phyloP scores from a whole-genome alignment of 92 coral and sea anemone genomes.

The Nematostella vectensis region DNA sequence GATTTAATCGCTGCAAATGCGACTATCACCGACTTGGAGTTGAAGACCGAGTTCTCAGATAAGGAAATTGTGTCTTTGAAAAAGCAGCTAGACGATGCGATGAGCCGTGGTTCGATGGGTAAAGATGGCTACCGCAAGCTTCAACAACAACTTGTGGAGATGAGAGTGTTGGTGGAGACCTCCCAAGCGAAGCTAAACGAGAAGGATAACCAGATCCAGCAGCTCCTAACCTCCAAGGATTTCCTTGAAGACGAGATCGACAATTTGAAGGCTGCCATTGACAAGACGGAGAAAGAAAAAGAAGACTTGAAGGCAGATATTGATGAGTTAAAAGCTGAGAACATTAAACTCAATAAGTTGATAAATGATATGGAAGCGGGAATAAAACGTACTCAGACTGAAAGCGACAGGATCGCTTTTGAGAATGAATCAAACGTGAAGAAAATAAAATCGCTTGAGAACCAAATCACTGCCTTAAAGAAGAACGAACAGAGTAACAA shows the following conservation, averaged over 20 bases:
- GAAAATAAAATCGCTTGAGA: slow-evolving; percentile 51
- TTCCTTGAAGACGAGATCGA: slow-evolving; percentile 74
- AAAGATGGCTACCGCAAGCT: slow-evolving; percentile 70
- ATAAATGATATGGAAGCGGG: slow-evolving; percentile 47
- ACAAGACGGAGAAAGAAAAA: slow-evolving; percentile 48
- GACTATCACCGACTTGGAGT: slow-evolving; percentile 59
- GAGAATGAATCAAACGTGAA: slow-evolving; percentile 66
- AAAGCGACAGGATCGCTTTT: slow-evolving; percentile 57
- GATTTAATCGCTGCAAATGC: slow-evolving; percentile 49
- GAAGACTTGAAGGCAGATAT: slow-evolving; percentile 62
- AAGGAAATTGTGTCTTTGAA: slow-evolving; percentile 69
- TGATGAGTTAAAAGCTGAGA: slow-evolving; percentile 62
- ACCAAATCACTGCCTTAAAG: slow-evolving; percentile 46
- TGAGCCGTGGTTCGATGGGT: slow-evolving; percentile 51
- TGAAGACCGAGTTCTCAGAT: slow-evolving; percentile 65
- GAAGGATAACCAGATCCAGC: slow-evolving; percentile 79
- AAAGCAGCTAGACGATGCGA: slow-evolving; percentile 65
- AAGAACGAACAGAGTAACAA: slow-evolving; percentile 49
- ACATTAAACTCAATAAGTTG: slow-evolving; percentile 57
- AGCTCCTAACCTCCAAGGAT: slow-evolving; percentile 54
- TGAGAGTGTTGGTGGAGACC: slow-evolving; percentile 59
- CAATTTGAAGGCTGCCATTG: slow-evolving; percentile 48
- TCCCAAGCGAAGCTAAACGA: slow-evolving; percentile 84
- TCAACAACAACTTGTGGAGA: slow-evolving; percentile 80
- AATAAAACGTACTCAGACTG: slow-evolving; percentile 39